Evolutionary conservation across 2,113 vertebrate species (phyloP).

Genomic region (Lutjanus erythropterus): DNA sequence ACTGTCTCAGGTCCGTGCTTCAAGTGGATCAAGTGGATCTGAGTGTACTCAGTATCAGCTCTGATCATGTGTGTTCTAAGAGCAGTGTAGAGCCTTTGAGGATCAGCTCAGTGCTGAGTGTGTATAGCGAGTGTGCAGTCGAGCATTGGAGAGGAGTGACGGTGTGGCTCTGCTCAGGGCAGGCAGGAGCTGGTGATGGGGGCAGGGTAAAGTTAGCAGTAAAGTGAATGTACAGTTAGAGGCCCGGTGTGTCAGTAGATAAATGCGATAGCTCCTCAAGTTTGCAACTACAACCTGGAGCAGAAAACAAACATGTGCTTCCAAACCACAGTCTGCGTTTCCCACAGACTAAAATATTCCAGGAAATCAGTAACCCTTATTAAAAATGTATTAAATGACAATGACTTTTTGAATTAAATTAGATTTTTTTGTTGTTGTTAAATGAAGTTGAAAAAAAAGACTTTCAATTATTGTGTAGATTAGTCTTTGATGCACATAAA

Average conservation of each 20-base stretch:
- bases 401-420: not conserved
- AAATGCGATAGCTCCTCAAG: not conserved
- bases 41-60: too few species aligned
- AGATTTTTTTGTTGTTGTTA: too few species aligned
- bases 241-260: not conserved
- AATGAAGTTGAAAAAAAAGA: not conserved
- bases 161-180: not conserved
- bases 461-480: not conserved
- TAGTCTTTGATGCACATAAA: not conserved
- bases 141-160: too few species aligned
- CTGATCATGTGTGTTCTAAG: not conserved
- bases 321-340: not conserved
- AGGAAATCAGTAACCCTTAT: not conserved
- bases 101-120: not conserved
- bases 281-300: too few species aligned
- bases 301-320: too few species aligned
- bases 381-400: not conserved
- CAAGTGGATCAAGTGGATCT: too few species aligned
- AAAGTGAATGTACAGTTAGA: not conserved
- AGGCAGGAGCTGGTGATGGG: not conserved
- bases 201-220: not conserved
- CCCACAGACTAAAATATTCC: too few species aligned
- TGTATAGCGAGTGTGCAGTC: not conserved
- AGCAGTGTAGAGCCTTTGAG: not conserved
- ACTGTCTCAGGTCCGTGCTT: too few species aligned